Evolutionary conservation across 2,888 invertebrate species (phyloP), one percentile per base, ranked within the genome.

Genomic region (Tenthredo livida): DNA sequence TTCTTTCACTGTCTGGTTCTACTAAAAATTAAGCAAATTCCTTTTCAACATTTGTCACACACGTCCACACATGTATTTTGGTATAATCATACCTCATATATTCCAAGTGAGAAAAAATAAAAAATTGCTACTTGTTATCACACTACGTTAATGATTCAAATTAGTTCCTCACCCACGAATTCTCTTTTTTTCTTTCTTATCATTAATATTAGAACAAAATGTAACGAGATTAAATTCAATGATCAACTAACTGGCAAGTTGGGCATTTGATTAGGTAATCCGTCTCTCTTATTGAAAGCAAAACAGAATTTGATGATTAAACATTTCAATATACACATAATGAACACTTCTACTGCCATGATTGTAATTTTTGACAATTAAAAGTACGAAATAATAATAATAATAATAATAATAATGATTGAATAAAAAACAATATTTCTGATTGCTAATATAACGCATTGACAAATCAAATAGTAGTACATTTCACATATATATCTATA

Each of bases 171-270:
- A 80, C 25, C n/a, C 40, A 29, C 43, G 9, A 21, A 73, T 33
- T n/a, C 1, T 17, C 17, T 17, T 17, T 54, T 7, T 17, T 54
- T 54, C 67, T 25, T 21, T 73, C 15, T 43, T 15, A 73, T 73
- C 72, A 25, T 73, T 21, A 43, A 73, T 17, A 43, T 73, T 73
- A 73, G 7, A 73, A 40, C 7, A 43, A 73, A 73, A 73, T 21
- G 43, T 72, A 72, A 72, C 40, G 17, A 72, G 21, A 72, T 72
- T 72, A 72, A 73, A n/a, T 43, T 43, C 37, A 10, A 21, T 43
- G 21, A 73, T 73, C 40, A 73, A 73, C 72, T 43, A n/a, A 73
- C 43, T 73, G 43, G 72, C 43, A n/a, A 43, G 12, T 43, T 73
- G 40, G 72, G 10, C 72, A 10, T 12, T 25, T 10, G 9, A 43